A percentile compares a stretch with the other conserved stretches of the same genome.
Conservation (phyloP, 2,888 invertebrate genomes). For the Lasioglossum zephyrum region DNA sequence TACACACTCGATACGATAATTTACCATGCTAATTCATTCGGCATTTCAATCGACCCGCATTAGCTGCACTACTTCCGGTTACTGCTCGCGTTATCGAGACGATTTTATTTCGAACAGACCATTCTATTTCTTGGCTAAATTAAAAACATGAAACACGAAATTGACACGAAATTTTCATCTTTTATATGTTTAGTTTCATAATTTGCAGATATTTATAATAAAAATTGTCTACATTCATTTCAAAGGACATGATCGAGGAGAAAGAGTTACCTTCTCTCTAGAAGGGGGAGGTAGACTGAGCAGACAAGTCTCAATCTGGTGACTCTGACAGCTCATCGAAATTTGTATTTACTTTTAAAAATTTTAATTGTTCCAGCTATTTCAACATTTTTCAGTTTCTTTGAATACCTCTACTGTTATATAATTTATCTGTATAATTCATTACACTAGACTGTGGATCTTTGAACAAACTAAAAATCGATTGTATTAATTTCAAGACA, state of each 20-base stretch:
- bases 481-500: not conserved
- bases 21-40: constrained; percentile 37
- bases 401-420: not conserved
- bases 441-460: too few species aligned
- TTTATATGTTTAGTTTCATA: not conserved
- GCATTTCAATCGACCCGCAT: constrained; percentile 34
- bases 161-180: not conserved
- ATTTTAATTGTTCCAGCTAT: not conserved
- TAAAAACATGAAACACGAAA: not conserved
- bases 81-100: constrained; percentile 16
- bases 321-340: not conserved
- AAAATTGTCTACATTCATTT: not conserved
- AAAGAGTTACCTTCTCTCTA: too few species aligned
- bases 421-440: not conserved
- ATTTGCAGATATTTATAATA: not conserved
- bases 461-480: too few species aligned
- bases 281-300: too few species aligned
- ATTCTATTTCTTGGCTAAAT: not conserved
- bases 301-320: too few species aligned
- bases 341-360: not conserved
- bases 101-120: not conserved
- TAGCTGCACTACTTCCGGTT: constrained; percentile 16
- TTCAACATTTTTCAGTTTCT: too few species aligned
- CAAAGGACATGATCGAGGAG: too few species aligned
- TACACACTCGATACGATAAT: not conserved